Base-by-base conservation (phyloP, 2,113 vertebrate genomes). In the Actinemys pallida region DNA sequence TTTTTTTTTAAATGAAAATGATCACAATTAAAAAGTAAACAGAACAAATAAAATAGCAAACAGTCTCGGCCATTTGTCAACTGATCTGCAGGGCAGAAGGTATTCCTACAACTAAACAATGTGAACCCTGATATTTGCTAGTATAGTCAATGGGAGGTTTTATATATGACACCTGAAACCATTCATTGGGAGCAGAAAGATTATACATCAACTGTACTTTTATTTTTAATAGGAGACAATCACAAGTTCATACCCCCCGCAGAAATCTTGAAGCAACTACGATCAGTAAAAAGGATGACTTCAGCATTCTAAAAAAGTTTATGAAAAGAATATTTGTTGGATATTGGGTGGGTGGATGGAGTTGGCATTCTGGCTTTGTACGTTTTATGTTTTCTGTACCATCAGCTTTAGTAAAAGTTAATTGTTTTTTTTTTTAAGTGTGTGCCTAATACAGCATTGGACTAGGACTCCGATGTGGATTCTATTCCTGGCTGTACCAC, bases 131-230 rank as follows among this genome's bases (percentile, higher is more conserved):
- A 82, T 96, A 88, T 93, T 81, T 84, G 59, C 49, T 88, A 84
- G 24, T 76, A 59, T 25, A 89, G 56, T 94, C 92, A 96, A 35
- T 92, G 87, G 81, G 89, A 92, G 89, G 52, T 81, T 78, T 81
- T 78, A 81, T 39, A 29, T 89, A 93, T 92, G 94, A 96, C 81
- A 72, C 84, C 93, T 92, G 52, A 6, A 54, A 47, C 62, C 56
- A 94, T 87, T 92, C 81, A 57, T 45, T 86, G 92, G 86, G 92
- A 92, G 84, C 24, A 89, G 72, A 50, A 31, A 83, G 94, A 92
- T 86, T 62, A 56, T 69, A 12, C 82, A 78, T 3, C 87, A 88
- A 81, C 31, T 35, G 62, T 65, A 65, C 29, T 65, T 35, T 29
- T 35, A 8, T 90, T 88, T 42, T 42, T 75, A 75, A 39, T 22